Evolutionary conservation across 2,797 vertebrate species (phyloP).

Genomic region (Paguma larvata): DNA sequence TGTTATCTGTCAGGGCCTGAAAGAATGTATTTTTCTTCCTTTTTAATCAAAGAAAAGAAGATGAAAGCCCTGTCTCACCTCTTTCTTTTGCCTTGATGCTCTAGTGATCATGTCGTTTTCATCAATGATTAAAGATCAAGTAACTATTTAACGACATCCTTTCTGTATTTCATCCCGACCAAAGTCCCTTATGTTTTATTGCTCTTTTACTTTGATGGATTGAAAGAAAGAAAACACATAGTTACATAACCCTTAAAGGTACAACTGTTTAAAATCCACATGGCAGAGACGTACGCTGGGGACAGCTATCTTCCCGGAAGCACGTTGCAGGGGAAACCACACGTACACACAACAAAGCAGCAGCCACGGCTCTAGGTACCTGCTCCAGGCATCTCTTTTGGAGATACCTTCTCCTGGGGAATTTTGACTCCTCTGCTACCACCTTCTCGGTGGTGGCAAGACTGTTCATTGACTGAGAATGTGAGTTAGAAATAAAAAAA

Average conservation of each 20-base stretch:
- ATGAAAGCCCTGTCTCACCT: neutral
- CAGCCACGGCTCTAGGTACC: neutral
- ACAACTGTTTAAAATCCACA: neutral
- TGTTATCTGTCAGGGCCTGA: neutral
- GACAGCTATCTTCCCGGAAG: neutral
- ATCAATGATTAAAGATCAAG: neutral
- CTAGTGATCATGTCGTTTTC: neutral
- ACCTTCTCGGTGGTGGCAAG: neutral
- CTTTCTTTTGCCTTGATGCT: neutral
- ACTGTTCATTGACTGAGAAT: neutral
- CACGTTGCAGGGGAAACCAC: neutral
- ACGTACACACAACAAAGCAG: neutral
- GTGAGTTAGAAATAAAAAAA: neutral
- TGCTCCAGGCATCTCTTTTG: neutral
- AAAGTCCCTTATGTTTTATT: neutral
- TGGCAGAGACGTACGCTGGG: fast-evolving
- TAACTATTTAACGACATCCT: neutral
- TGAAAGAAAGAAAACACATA: neutral
- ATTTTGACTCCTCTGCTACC: neutral
- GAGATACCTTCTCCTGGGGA: neutral
- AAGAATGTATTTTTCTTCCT: neutral
- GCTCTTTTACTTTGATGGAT: neutral
- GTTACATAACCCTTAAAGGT: neutral
- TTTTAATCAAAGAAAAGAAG: neutral
- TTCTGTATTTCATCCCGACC: neutral